Conservation (phyloP, 2,113 vertebrate genomes). For the Perca fluviatilis region DNA sequence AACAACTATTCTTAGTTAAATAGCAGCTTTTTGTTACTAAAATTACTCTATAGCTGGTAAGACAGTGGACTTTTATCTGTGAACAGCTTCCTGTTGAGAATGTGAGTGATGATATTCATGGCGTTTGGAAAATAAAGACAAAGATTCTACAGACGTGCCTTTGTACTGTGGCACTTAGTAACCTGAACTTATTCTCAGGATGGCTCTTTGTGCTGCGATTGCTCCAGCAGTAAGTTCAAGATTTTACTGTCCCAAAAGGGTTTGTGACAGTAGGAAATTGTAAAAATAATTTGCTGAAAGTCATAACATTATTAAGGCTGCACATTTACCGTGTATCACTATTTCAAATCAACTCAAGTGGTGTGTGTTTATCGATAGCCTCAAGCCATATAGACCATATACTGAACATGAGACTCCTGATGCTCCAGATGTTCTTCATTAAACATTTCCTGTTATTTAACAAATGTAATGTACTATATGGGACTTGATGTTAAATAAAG, state of each 20-base stretch:
- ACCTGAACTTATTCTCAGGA: slow-evolving; percentile 52
- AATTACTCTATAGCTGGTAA: slow-evolving; percentile 50
- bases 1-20: slow-evolving; percentile 68
- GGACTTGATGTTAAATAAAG: slow-evolving; percentile 44
- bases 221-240: slow-evolving; percentile 30
- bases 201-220: slow-evolving; percentile 27
- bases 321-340: slow-evolving; percentile 22
- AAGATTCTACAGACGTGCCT: slow-evolving; percentile 50
- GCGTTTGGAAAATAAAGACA: slow-evolving; percentile 48
- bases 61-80: slow-evolving; percentile 64
- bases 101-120: slow-evolving; percentile 63
- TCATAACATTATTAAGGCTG: slow-evolving; percentile 46
- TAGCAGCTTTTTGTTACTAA: slow-evolving; percentile 59
- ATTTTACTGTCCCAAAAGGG: slow-evolving; percentile 16
- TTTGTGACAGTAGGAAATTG: slow-evolving; percentile 48
- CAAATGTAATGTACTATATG: slow-evolving; percentile 36
- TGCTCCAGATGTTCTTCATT: slow-evolving; percentile 61
- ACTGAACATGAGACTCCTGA: slow-evolving; percentile 36
- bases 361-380: slow-evolving; percentile 45
- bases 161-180: slow-evolving; percentile 18
- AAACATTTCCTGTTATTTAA: slow-evolving; percentile 41
- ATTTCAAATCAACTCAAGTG: slow-evolving; percentile 46
- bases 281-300: slow-evolving; percentile 23
- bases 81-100: slow-evolving; percentile 60
- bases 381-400: slow-evolving; percentile 30